Base-by-base conservation (phyloP, 2,888 invertebrate species). In the Isotomurus palustris region DNA sequence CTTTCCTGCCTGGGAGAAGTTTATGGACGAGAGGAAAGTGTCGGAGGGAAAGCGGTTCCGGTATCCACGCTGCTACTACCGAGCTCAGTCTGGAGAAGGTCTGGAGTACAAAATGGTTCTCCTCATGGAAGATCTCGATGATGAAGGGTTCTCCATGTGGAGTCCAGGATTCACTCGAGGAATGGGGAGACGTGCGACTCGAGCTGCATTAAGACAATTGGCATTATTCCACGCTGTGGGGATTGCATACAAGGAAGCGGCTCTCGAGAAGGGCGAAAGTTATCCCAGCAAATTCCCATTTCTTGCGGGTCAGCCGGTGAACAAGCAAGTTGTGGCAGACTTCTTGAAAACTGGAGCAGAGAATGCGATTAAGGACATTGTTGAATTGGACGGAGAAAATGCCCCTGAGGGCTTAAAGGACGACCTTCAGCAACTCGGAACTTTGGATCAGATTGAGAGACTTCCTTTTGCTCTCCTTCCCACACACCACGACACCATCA, bases 101-200 rank as follows among this genome's bases (percentile, higher is more conserved):
- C 54, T 59, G 22, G 48, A 50, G 10, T 63, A 63, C 49, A 63
- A 56, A 32, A 60, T 51, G 28, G 57, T 63, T 19, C 57, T 63
- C n/a, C 44, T 63, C 2, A 17, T 63, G 38, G 63, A 63, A 40
- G 60, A 63, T 35, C 29, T 63, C 44, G 32, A 27, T 10, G 24
- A 29, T 2, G 54, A 54, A 2, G 21, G 51, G 22, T 58, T 48
- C 22, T 36, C 44, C n/a, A 27, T 45, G 25, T 63, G 60, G 60
- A 22, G 45, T n/a, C 57, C 45, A 43, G 63, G 63, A 24, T 58
- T 55, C 24, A 47, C 12, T 4, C 43, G 55, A 22, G 57, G 57
- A 25, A 45, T 63, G 12, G 38, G 49, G 12, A 53, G 54, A 54
- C 27, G 8, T 8, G 41, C 50, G 8, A 49, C 57, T n/a, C 40